Conservation (phyloP, 2,113 vertebrate genomes). For the Canis aureus region DNA sequence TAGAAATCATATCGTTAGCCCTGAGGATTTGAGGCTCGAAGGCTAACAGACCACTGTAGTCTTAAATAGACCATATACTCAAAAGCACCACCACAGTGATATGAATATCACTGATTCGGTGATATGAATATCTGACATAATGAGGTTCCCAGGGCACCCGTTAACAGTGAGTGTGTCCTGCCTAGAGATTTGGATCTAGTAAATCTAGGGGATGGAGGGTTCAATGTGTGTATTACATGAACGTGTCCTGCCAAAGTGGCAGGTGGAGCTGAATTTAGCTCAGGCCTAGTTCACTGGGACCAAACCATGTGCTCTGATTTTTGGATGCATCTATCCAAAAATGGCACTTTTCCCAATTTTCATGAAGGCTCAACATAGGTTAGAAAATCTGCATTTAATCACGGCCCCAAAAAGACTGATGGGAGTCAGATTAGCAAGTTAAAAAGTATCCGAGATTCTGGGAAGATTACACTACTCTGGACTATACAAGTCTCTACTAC, state of each 20-base stretch:
- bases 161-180: neutral
- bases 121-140: neutral
- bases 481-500: neutral
- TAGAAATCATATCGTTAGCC: neutral
- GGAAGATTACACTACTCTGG: no score
- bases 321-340: neutral
- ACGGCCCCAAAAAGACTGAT: neutral
- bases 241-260: neutral
- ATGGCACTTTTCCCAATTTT: neutral
- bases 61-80: neutral
- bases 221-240: neutral
- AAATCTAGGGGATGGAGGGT: neutral
- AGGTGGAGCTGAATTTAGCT: neutral
- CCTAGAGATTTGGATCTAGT: neutral
- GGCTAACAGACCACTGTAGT: neutral
- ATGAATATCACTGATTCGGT: neutral
- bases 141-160: neutral
- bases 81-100: neutral
- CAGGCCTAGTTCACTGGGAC: neutral
- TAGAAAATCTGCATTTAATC: constrained; percentile 25
- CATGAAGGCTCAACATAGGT: neutral
- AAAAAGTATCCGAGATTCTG: neutral
- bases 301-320: neutral
- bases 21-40: neutral
- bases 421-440: neutral